Percentiles rank a stretch among this genome's conserved stretches.
phyloP scores from a whole-genome alignment of 2,888 invertebrate genomes.

The Amphipoea lucens region DNA sequence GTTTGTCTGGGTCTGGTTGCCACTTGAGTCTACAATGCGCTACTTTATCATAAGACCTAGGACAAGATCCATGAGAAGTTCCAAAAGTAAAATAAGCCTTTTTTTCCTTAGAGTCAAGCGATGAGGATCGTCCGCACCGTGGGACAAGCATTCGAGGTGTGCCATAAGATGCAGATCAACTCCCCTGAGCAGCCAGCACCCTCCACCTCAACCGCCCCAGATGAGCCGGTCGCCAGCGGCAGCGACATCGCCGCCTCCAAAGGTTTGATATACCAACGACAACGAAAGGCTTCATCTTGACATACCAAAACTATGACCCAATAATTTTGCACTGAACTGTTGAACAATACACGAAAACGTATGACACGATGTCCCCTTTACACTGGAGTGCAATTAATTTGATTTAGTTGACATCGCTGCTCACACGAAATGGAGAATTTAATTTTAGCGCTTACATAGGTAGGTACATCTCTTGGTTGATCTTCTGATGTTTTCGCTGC shows the following conservation, averaged over 20 bases:
- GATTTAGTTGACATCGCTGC: conserved; percentile 34
- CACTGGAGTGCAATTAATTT: conserved; percentile 33
- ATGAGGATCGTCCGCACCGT: conserved; percentile 99
- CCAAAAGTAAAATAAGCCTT: not conserved
- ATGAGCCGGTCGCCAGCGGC: conserved; percentile 73
- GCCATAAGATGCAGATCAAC: conserved; percentile 97
- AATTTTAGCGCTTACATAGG: conserved; percentile 31
- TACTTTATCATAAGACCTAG: not conserved
- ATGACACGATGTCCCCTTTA: conserved; percentile 44
- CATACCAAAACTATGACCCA: not conserved
- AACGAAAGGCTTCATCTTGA: conserved; percentile 34
- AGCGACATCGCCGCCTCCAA: conserved; percentile 78
- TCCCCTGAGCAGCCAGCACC: conserved; percentile 82
- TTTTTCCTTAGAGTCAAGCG: conserved; percentile 95
- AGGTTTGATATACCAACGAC: conserved; percentile 75
- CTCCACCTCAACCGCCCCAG: conserved; percentile 83
- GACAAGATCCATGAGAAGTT: not conserved
- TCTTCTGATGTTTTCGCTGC: conserved; percentile 22
- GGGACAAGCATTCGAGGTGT: conserved; percentile 99
- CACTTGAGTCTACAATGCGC: conserved; percentile 1
- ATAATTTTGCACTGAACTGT: conserved; percentile 1
- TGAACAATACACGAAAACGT: conserved; percentile 2
- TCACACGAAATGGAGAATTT: conserved; percentile 41
- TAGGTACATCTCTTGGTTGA: conserved; percentile 25
- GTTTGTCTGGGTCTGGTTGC: not conserved